Base-by-base conservation (phyloP, 2,888 invertebrate genomes). In the Zaprionus lineosus region DNA sequence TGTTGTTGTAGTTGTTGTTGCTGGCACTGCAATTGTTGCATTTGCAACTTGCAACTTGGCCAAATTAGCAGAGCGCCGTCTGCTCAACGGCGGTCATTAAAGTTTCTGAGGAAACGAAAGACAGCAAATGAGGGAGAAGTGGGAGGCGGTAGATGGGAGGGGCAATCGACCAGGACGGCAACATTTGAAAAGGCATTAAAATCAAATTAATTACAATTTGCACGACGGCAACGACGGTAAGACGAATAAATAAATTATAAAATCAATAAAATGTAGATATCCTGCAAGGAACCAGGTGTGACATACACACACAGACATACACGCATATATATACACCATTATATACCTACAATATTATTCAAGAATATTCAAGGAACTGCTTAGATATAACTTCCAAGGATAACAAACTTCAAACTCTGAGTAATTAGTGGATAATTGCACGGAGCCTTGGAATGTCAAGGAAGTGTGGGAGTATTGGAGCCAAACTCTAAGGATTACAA, bases 201-300 rank as follows among this genome's bases (percentile, higher is more conserved):
- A 81, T 84, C 81, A 81, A 81, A 81, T 81, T 81, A 81, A 81
- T 81, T 81, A 81, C 81, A 84, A 57, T 69, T 75, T 53, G 62
- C 57, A 58, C 66, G 65, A 61, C 74, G 66, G 56, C 44, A 55
- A 44, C 53, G 53, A 28, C 70, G 48, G 55, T 52, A n/a, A n/a
- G n/a, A n/a, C 29, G 60, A 79, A 74, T 83, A 78, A 76, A 81
- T 84, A 81, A 84, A 75, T 81, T 84, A 81, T 75, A 75, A 81
- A 81, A 81, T 81, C 81, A 74, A 81, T 84, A 78, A 11, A 29
- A 28, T 28, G 3, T n/a, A n/a, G 6, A 28, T 3, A 29, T 2
- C 9, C 4, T 29, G 4, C 9, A 8, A 4, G 24, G 6, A 8
- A 24, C 6, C 24, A 24, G 24, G 24, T 24, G 24, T n/a, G n/a